These are phyloP conservation scores for Raja brachyura DNA, from an alignment of 2,113 vertebrate species.

Conservation along the genomic window DNA sequence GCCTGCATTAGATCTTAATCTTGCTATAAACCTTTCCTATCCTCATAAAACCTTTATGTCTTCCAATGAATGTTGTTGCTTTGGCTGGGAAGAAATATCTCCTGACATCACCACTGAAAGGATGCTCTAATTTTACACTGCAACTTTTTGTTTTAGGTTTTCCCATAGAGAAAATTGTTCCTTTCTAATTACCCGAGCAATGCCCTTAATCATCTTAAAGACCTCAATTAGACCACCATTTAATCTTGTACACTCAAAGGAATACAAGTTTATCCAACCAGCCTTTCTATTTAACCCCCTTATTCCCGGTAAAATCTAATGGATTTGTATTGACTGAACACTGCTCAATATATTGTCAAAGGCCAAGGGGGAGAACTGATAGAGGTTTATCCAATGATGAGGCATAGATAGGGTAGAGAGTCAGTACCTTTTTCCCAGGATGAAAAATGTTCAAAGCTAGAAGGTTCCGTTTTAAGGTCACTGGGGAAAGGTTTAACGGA, in stretches of 20 bases:
- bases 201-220: neutral
- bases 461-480: too few species aligned
- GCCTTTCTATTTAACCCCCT: neutral
- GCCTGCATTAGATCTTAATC: too few species aligned
- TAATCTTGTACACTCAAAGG: neutral
- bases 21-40: too few species aligned
- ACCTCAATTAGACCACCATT: neutral
- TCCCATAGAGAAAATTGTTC: neutral
- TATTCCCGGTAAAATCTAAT: neutral
- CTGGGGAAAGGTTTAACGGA: too few species aligned
- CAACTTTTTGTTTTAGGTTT: neutral
- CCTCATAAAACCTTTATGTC: too few species aligned
- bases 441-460: too few species aligned
- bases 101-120: neutral
- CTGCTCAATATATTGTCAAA: neutral
- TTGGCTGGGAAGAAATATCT: neutral
- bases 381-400: too few species aligned
- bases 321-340: neutral
- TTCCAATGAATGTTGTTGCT: neutral
- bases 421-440: too few species aligned
- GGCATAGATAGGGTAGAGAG: too few species aligned
- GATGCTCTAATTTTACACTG: neutral
- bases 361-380: too few species aligned
- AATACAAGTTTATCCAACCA: neutral
- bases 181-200: neutral